Evolutionary conservation across 2,113 vertebrate genomes (phyloP), one percentile per base, ranked within the genome.

Genomic region (Dromiciops gliroides): DNA sequence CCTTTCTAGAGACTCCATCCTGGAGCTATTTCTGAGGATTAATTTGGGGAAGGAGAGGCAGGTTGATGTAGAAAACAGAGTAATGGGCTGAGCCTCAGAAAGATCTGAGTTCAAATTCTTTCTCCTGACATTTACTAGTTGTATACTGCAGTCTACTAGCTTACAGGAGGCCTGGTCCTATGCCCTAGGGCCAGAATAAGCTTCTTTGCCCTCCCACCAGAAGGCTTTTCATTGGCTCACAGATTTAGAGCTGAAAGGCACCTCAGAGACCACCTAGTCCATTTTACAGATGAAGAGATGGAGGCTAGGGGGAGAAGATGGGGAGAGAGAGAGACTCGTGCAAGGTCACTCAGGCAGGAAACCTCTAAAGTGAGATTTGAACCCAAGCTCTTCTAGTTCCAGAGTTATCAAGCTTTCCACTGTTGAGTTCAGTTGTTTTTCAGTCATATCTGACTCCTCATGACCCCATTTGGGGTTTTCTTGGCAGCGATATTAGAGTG

Each of bases 41-140:
- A 52, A 60, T 8, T 83, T 92, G 88, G 89, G 48, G 51, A 75
- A 53, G 53, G 90, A 93, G 90, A 16, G 48, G 90, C 95, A 97
- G 47, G 31, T 3, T 51, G 51, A 37, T 31, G 19, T 16, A 48
- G 28, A 49, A 51, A 22, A 94, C 28, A 75, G n/a, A 44, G 19
- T 44, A 19, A 37, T 83, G n/a, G 67, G 2, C 67, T 83, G 11
- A 23, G 2, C 31, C 56, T 67, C 56, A 67, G 56, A 31, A 67
- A 67, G 56, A 37, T 31, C 56, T 67, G 37, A n/a, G n/a, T 83
- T 83, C 67, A 44, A 7, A 83, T 83, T 83, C 67, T 83, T 8
- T 7, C 67, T 83, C 67, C 67, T 23, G 67, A 83, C 4, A 75
- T 75, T 75, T 75, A 37, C 31, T 19, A 67, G 60, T n/a, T 19